Base-by-base conservation (phyloP, 2,888 invertebrate genomes). In the Boloria euphrosyne region DNA sequence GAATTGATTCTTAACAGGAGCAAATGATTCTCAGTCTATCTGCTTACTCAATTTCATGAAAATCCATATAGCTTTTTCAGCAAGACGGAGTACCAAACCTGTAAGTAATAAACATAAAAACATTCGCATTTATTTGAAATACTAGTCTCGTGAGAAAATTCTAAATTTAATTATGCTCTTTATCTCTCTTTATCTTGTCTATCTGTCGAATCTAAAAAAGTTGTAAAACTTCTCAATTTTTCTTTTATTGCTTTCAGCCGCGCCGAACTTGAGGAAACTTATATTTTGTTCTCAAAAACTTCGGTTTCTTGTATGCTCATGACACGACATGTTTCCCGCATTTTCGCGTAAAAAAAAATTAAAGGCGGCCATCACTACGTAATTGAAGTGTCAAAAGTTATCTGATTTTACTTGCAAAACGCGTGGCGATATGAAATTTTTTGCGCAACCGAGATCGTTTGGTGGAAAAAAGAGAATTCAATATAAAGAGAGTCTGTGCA, bases 361-460 rank as follows among this genome's bases (percentile, higher is more conserved):
- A 84, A 82, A 87, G 81, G 76, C 85, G 82, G 82, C 87, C 87
- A 88, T 90, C 90, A 88, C 86, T 83, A 77, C 85, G 89, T 91
- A 92, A 92, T 91, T 92, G 92, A 89, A 90, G 90, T 91, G 92
- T 91, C 92, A 92, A 91, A 92, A 92, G 90, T 92, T 92, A 85
- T 88, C 89, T 90, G 90, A 92, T 92, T 91, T 91, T 87, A 91
- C 92, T 92, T 91, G 90, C 92, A 91, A 91, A 91, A 83, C 86
- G 86, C 84, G 84, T 84, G 81, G 85, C 85, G 84, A 86, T 90
- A 89, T 90, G 89, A 90, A 91, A 91, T 90, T 87, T 90, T 89
- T 89, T 86, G 86, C 87, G 84, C 82, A 78, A 76, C 80, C 84
- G 86, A 83, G 81, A 87, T 87, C 86, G 90, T 80, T 84, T 78